These are phyloP conservation scores for Actinernus sp. DNA, from an alignment of 92 coral and sea anemone species.

Conservation along the genomic window DNA sequence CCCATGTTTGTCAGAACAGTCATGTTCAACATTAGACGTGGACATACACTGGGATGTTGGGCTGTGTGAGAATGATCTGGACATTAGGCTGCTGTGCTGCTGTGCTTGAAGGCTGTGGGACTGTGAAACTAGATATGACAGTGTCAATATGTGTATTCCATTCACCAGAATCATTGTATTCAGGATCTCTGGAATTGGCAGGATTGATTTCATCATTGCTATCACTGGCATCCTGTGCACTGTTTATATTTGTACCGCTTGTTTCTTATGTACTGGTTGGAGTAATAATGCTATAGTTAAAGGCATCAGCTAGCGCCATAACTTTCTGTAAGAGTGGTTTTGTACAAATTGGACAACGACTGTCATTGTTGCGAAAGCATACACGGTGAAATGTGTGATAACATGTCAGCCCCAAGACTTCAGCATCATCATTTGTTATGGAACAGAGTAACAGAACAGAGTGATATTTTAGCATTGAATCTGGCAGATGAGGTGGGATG, in stretches of 20 bases:
- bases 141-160: slow-evolving; percentile 8
- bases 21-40: no score
- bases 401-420: slow-evolving; percentile 21
- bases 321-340: slow-evolving; percentile 9
- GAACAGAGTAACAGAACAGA: slow-evolving; percentile 1
- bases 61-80: no score
- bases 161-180: slow-evolving; percentile 13
- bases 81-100: no score
- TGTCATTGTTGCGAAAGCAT: slow-evolving; percentile 1
- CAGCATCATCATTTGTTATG: background rate
- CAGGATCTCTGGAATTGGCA: slow-evolving; percentile 9
- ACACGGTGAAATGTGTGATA: slow-evolving; percentile 20
- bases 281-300: slow-evolving; percentile 4
- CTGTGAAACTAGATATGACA: background rate
- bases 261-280: slow-evolving; percentile 3
- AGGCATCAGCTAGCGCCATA: background rate
- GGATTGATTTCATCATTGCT: slow-evolving; percentile 9
- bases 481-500: slow-evolving; percentile 4
- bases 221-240: background rate
- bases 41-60: no score
- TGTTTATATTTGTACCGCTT: background rate
- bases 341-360: slow-evolving; percentile 26
- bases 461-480: slow-evolving; percentile 11
- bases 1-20: no score
- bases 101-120: slow-evolving; percentile 46